Evolutionary conservation across 2,888 invertebrate genomes (phyloP).

Genomic region (Eristalis arbustorum): DNA sequence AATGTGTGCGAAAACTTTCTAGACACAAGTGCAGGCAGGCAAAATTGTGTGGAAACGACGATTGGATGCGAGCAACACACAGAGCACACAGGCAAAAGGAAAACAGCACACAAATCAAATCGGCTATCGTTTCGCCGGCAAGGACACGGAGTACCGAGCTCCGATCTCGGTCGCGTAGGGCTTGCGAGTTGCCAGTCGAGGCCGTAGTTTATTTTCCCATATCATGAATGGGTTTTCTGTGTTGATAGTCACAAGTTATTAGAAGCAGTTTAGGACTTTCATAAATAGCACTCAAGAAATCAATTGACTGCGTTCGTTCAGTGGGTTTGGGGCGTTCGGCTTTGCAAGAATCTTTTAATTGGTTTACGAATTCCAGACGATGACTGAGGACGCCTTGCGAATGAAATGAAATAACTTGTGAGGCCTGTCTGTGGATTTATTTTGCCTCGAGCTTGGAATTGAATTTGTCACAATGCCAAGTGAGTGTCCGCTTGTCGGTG

Average conservation of each 20-base stretch:
- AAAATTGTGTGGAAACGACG: background rate
- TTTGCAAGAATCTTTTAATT: background rate
- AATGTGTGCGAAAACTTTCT: slow-evolving; percentile 44
- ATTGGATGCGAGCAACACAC: background rate
- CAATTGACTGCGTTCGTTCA: slow-evolving; percentile 33
- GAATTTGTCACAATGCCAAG: background rate
- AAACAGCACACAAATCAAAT: background rate
- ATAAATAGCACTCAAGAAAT: background rate
- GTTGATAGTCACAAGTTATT: slow-evolving; percentile 37
- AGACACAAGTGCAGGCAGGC: slow-evolving; percentile 49
- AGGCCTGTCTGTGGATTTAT: background rate
- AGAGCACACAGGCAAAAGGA: background rate
- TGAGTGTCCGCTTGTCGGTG: background rate
- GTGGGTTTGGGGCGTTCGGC: background rate
- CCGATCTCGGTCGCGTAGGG: background rate
- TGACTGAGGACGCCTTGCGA: background rate
- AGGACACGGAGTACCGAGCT: background rate
- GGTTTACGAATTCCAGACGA: background rate
- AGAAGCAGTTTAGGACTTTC: slow-evolving; percentile 12
- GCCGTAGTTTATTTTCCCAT: background rate
- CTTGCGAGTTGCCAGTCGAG: background rate
- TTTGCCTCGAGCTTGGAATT: background rate
- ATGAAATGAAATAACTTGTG: background rate
- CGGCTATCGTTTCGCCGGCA: background rate
- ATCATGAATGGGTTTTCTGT: slow-evolving; percentile 2